These are phyloP conservation scores for Autographa pulchrina DNA, from an alignment of 2,888 invertebrate species.

Conservation along the genomic window DNA sequence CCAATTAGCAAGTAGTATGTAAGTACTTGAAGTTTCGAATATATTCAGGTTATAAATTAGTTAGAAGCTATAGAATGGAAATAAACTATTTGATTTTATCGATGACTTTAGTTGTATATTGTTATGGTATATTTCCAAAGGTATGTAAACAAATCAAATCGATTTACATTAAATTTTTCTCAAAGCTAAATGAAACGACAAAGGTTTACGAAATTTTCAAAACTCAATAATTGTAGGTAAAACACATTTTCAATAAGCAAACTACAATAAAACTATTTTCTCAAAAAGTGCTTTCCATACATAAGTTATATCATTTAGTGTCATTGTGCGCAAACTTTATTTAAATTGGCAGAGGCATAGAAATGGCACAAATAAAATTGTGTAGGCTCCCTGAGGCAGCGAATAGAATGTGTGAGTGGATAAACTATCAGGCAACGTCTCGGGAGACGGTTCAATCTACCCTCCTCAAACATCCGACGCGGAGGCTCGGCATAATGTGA, in stretches of 20 bases:
- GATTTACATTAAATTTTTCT: too few species aligned
- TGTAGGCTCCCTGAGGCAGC: slow-evolving; percentile 10
- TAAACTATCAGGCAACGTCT: slow-evolving; percentile 50
- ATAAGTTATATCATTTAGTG: not conserved
- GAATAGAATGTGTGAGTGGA: slow-evolving; percentile 30
- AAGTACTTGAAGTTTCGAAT: slow-evolving; percentile 12
- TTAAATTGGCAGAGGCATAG: not conserved
- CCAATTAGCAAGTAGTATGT: slow-evolving; percentile 9
- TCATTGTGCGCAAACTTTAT: not conserved
- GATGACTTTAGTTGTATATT: too few species aligned
- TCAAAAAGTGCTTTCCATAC: not conserved
- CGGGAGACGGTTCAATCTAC: slow-evolving; percentile 57
- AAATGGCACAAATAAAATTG: slow-evolving; percentile 9
- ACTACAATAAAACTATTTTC: not conserved
- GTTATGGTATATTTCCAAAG: too few species aligned
- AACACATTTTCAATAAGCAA: not conserved
- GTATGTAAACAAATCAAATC: too few species aligned
- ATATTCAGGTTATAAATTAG: slow-evolving; percentile 11
- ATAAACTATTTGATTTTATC: not conserved
- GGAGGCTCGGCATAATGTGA: slow-evolving; percentile 51
- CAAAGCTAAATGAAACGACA: too few species aligned
- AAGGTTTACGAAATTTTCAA: too few species aligned
- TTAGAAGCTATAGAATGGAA: not conserved
- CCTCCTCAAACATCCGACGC: slow-evolving; percentile 66
- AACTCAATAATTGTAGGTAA: too few species aligned